Percentiles rank a stretch among this genome's conserved stretches.
These are phyloP conservation scores for Phytoseiulus persimilis DNA, from an alignment of 2,888 invertebrate genomes.

Conservation along the genomic window DNA sequence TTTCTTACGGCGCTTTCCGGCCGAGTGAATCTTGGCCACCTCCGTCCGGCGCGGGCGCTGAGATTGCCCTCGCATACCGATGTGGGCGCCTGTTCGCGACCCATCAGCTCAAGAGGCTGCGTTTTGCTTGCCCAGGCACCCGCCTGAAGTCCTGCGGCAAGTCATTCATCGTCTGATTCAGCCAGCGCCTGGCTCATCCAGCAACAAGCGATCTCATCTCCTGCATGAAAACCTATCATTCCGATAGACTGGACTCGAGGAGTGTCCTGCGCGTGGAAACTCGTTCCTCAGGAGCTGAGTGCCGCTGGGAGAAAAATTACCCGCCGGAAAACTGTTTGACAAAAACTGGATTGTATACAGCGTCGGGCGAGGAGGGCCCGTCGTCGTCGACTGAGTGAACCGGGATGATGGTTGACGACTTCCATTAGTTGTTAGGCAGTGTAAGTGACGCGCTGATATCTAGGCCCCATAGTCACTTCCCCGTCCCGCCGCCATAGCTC, in stretches of 20 bases:
- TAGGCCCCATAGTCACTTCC: background rate
- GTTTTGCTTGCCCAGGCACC: no score
- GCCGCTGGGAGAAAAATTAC: background rate
- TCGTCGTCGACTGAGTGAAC: background rate
- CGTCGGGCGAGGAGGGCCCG: background rate
- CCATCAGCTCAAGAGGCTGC: no score
- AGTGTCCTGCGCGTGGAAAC: background rate
- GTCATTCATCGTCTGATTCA: no score
- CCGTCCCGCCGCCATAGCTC: background rate
- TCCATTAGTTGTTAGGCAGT: background rate
- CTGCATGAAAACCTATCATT: no score
- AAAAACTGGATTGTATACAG: background rate
- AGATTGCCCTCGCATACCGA: background rate
- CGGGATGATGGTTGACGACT: background rate
- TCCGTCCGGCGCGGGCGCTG: background rate
- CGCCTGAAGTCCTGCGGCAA: no score
- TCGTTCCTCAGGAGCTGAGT: background rate
- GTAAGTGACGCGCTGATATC: conserved; percentile 5
- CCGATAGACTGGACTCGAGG: no score
- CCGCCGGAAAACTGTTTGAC: background rate
- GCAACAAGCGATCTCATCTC: no score
- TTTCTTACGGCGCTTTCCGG: background rate
- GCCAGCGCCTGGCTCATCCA: no score
- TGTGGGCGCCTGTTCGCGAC: background rate
- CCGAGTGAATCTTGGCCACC: background rate